Evolutionary conservation across 2,113 vertebrate genomes (phyloP), one percentile per base, ranked within the genome.

Genomic region (Poeciliopsis retropinna): DNA sequence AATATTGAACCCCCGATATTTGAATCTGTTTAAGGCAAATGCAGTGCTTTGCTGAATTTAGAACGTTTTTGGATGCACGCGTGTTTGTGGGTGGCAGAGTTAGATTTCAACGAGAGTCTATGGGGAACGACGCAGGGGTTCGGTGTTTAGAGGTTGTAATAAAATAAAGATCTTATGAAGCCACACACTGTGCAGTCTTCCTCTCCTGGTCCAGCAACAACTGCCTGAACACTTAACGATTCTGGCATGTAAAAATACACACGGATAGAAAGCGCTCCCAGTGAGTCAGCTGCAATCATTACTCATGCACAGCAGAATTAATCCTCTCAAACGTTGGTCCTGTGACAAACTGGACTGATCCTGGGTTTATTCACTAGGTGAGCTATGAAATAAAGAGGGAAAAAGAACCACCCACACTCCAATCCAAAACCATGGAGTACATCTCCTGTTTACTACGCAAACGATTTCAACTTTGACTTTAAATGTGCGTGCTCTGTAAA

Each of bases 211-310:
- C 71, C 67, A 32, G 41, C 10, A 54, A 41, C 76, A 78, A 34
- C 34, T 44, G 39, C 51, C 41, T 29, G 15, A 14, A 64, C 3
- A 63, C 29, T 17, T 17, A 9, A 28, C 12, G 8, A 17, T 28
- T 22, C 27, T 69, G 31, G 25, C 47, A 39, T 30, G 32, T 7
- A 60, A 30, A 19, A 37, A 32, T 30, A 57, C 67, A 65, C 64
- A 47, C 4, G 64, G 60, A 63, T 63, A 57, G 8, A 2, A 68
- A 72, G 39, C 64, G 74, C 83, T 72, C 76, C 69, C 19, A n/a
- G 81, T 88, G 88, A 86, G 51, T 91, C 88, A 87, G 87, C 78
- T 74, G 68, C 85, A 88, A 89, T 85, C 85, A 68, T 66, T 30
- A 30, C 29, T 30, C 14, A 17, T 27, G 62, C 74, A 76, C 61